Conservation (phyloP, 2,888 invertebrate species). For the Ariolimax columbianus region DNA sequence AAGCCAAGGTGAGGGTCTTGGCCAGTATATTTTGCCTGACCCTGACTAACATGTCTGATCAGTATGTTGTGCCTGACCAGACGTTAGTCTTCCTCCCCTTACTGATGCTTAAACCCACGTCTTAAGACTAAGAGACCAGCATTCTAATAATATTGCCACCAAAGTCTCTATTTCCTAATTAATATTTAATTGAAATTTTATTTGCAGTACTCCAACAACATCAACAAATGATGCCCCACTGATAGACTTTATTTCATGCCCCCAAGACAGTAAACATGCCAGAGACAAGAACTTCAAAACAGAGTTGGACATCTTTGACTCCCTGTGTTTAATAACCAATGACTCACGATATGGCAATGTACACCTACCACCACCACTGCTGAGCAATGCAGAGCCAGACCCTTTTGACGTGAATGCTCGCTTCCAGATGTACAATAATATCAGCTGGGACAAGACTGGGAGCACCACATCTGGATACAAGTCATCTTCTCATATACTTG, state of each 20-base stretch:
- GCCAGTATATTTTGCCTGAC: no score
- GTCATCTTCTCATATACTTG: constrained; percentile 11
- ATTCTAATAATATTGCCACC: no score
- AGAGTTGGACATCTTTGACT: constrained; percentile 66
- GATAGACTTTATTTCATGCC: constrained; percentile 70
- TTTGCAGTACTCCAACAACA: background rate
- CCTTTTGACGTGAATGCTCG: constrained; percentile 68
- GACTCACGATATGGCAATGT: constrained; percentile 63
- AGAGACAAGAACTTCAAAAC: background rate
- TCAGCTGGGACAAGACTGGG: constrained; percentile 16
- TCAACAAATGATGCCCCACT: constrained; percentile 61
- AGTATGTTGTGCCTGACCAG: no score
- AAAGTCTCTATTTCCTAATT: no score
- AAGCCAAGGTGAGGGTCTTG: no score
- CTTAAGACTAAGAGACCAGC: no score
- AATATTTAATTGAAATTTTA: background rate
- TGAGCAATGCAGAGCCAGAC: constrained; percentile 61
- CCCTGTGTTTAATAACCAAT: constrained; percentile 58
- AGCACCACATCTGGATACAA: background rate
- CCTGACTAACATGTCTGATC: no score
- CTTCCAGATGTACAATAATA: constrained; percentile 10
- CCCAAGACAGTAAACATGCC: background rate
- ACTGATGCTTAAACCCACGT: no score
- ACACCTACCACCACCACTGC: constrained; percentile 67
- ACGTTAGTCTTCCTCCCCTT: no score